A percentile compares a stretch with the other conserved stretches of the same genome.
phyloP scores from a whole-genome alignment of 1,140 invertebrate species.

The Diplogasteroides magnus region DNA sequence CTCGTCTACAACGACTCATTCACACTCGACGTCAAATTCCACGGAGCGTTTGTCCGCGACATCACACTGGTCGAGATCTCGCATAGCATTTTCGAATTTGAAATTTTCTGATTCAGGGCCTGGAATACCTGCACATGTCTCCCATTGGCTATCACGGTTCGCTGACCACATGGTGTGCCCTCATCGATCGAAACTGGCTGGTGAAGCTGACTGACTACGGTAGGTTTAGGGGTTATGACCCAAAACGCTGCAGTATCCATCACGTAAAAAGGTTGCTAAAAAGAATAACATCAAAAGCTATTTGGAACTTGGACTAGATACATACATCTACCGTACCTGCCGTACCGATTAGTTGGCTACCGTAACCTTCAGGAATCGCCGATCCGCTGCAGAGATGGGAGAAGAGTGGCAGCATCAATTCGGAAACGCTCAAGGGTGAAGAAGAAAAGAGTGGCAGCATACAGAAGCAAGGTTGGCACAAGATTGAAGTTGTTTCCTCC shows the following conservation, averaged over 20 bases:
- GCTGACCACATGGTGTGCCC: constrained; percentile 33
- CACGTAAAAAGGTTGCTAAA: neutral
- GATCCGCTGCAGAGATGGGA: constrained; percentile 52
- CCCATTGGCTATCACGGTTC: constrained; percentile 52
- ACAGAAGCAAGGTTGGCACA: constrained; percentile 37
- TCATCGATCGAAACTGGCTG: constrained; percentile 53
- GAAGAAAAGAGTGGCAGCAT: constrained; percentile 46
- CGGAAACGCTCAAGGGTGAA: constrained; percentile 34
- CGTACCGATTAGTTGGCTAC: neutral
- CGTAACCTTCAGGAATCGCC: constrained; percentile 30
- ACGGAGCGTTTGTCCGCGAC: constrained; percentile 50
- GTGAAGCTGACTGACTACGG: constrained; percentile 53
- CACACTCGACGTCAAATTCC: constrained; percentile 48
- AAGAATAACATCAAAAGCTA: neutral
- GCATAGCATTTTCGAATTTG: neutral
- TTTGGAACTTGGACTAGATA: too few species aligned
- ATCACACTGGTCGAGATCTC: constrained; percentile 37
- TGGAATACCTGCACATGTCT: constrained; percentile 49
- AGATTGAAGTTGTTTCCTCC: too few species aligned
- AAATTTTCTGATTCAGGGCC: constrained; percentile 6
- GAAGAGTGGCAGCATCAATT: constrained; percentile 38
- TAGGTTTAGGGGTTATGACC: neutral
- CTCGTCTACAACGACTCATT: constrained; percentile 53
- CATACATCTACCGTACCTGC: too few species aligned
- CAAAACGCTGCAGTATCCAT: too few species aligned